These are phyloP conservation scores for Drosophila melanosoma DNA, from an alignment of 2,888 invertebrate genomes.

Conservation along the genomic window DNA sequence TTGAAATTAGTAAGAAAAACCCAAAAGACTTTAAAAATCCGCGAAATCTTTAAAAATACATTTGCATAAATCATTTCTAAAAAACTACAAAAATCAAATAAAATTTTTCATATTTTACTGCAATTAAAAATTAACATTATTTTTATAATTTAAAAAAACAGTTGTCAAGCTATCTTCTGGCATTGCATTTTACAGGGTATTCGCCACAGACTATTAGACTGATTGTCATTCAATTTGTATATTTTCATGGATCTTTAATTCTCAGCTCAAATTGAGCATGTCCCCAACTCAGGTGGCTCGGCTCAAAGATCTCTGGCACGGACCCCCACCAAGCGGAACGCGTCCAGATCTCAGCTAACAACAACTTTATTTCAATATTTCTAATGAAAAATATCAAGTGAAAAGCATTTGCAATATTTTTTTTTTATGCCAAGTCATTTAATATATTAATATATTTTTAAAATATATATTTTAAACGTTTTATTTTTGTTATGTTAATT, in stretches of 20 bases:
- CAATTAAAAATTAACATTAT: not conserved
- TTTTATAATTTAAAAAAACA: not conserved
- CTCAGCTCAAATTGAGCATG: slow-evolving; percentile 64
- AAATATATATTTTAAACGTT: too few species aligned
- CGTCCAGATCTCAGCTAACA: slow-evolving; percentile 22
- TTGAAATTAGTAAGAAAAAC: not conserved
- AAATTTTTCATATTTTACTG: not conserved
- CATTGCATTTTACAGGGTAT: slow-evolving; percentile 18
- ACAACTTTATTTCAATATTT: not conserved
- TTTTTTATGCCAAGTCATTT: too few species aligned
- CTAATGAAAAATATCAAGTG: too few species aligned
- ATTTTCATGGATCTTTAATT: slow-evolving; percentile 67
- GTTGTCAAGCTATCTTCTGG: not conserved
- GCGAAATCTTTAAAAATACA: not conserved
- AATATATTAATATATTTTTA: too few species aligned
- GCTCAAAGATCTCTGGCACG: slow-evolving; percentile 38
- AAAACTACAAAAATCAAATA: not conserved
- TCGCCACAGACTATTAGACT: slow-evolving; percentile 9
- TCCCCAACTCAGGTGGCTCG: slow-evolving; percentile 34
- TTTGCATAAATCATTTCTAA: not conserved
- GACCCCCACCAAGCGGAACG: slow-evolving; percentile 31
- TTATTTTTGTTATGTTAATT: not conserved
- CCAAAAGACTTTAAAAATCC: not conserved
- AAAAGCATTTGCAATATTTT: too few species aligned
- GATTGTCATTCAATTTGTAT: slow-evolving; percentile 42